Conservation (phyloP, 2,797 vertebrate species). For the Rhinatrema bivittatum region DNA sequence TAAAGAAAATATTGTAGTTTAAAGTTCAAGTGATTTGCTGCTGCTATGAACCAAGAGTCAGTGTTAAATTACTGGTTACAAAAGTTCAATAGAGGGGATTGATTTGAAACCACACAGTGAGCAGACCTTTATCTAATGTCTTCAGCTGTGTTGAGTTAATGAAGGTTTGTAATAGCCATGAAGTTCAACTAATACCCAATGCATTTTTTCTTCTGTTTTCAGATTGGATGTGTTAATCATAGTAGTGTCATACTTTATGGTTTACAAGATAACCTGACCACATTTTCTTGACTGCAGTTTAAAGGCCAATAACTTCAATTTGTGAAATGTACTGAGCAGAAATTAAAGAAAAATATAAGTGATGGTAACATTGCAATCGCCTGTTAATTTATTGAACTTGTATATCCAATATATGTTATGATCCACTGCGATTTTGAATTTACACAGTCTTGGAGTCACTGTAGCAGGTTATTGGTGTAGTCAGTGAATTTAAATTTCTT, state of each 20-base stretch:
- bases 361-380: no score
- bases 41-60: background rate
- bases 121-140: conserved; percentile 66
- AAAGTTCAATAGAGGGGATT: conserved; percentile 38
- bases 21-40: conserved; percentile 17
- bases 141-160: conserved; percentile 76
- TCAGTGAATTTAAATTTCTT: no score
- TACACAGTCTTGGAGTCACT: no score
- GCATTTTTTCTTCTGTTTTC: conserved; percentile 71
- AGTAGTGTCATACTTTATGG: conserved; percentile 48
- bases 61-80: conserved; percentile 29
- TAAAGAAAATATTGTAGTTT: conserved; percentile 5
- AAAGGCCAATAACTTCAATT: conserved; percentile 19
- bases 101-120: conserved; percentile 52
- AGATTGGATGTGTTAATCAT: conserved; percentile 67
- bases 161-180: conserved; percentile 72
- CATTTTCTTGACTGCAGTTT: conserved; percentile 7
- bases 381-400: no score
- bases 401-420: no score
- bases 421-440: no score
- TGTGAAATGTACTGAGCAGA: conserved; percentile 11
- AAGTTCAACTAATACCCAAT: conserved; percentile 69
- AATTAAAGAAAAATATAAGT: no score
- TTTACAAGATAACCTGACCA: conserved; percentile 24
- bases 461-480: no score